These are phyloP conservation scores for Heliconius ethilla DNA, from an alignment of 2,888 invertebrate genomes.

Conservation along the genomic window DNA sequence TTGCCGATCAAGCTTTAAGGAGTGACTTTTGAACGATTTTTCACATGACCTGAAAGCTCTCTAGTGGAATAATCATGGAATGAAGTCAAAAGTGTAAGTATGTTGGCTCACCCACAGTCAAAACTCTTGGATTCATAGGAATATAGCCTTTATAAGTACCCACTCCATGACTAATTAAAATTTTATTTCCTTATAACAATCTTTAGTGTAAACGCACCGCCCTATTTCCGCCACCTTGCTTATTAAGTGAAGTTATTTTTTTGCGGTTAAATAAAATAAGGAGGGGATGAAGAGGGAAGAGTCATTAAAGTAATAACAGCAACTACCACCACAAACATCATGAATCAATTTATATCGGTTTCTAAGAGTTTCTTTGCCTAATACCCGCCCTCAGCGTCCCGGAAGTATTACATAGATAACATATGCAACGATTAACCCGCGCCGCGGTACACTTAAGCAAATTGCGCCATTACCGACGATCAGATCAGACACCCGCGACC, in stretches of 20 bases:
- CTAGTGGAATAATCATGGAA: background rate
- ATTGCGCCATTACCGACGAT: conserved; percentile 44
- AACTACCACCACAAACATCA: no score
- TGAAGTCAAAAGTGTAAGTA: background rate
- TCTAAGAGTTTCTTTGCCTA: background rate
- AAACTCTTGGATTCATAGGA: background rate
- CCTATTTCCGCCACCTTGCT: no score
- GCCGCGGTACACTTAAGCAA: conserved; percentile 43
- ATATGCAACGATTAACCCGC: conserved; percentile 43
- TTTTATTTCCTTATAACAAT: no score
- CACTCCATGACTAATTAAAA: no score
- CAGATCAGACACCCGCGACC: conserved; percentile 24
- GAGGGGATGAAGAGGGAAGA: no score
- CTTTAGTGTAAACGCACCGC: no score
- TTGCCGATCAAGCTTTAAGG: background rate
- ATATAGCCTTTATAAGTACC: no score
- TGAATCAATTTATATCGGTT: background rate
- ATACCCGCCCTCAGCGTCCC: conserved; percentile 13
- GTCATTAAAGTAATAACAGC: no score
- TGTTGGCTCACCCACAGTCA: background rate
- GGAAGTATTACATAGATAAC: conserved; percentile 22
- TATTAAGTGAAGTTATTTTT: no score
- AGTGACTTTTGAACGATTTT: background rate
- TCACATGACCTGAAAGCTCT: background rate
- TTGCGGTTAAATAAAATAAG: no score